Base-by-base conservation (phyloP, 2,797 vertebrate species). In the Hydrolagus colliei region DNA sequence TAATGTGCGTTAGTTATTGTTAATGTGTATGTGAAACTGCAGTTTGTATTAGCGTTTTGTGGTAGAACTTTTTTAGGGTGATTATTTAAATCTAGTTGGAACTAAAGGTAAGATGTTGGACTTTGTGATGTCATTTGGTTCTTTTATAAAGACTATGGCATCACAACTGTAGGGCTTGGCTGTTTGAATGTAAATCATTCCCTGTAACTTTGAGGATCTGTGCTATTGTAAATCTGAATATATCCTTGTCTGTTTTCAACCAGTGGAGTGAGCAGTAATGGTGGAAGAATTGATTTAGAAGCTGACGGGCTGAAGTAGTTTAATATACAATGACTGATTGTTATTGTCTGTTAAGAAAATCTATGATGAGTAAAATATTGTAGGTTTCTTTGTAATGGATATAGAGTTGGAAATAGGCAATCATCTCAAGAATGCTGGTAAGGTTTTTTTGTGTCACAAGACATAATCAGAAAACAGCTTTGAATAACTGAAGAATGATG, bases 181-280 rank as follows among this genome's bases (percentile, higher is more conserved):
- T 82, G 74, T 82, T 82, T 84, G 79, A 84, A 84, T 84, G n/a
- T 68, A 84, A 68, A 84, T 84, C 32, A 35, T 1, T 27, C 6
- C 22, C 18, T 6, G 27, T 27, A 27, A 27, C 27, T 27, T 27
- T 27, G 27, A 27, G 27, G 27, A 27, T 27, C 27, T 27, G 13
- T 76, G 11, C 41, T 61, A 10, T 62, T 62, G 77, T n/a, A 6
- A 52, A 52, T 3, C 41, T 52, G 41, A 52, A 52, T 52, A 52
- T 52, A 3, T 52, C 41, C 27, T 27, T 27, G 27, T 27, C 27
- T 27, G 27, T 27, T 27, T 52, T 52, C 41, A 52, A 52, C 41
- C 20, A 32, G 27, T 65, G 18, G 12, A 12, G 10, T 52, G 52
- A 77, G 61, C n/a, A 84, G 52, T 84, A 6, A 52, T 52, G 41